A percentile compares a stretch with the other conserved stretches of the same genome.
Evolutionary conservation across 2,888 invertebrate genomes (phyloP).

Genomic region (Drosophila bunnanda): DNA sequence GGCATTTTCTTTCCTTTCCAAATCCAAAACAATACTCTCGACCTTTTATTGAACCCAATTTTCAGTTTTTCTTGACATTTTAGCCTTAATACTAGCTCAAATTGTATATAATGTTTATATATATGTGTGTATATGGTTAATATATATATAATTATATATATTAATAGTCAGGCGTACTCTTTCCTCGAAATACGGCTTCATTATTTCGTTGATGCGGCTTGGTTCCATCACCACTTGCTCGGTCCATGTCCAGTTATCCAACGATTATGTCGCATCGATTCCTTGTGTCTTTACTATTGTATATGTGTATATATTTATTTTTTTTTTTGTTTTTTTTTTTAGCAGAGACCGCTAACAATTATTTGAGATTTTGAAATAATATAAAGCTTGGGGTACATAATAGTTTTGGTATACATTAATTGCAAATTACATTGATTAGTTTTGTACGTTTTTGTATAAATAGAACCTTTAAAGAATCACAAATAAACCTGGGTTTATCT

Average conservation of each 20-base stretch:
- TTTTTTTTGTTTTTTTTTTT: background rate
- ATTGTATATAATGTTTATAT: slow-evolving; percentile 30
- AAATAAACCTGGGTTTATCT: background rate
- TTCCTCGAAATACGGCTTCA: slow-evolving; percentile 5
- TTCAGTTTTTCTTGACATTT: slow-evolving; percentile 28
- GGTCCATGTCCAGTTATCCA: slow-evolving; percentile 1
- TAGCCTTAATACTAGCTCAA: slow-evolving; percentile 39
- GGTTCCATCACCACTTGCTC: slow-evolving; percentile 27
- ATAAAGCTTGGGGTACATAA: background rate
- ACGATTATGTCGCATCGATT: slow-evolving; percentile 1
- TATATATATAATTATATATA: slow-evolving; percentile 24
- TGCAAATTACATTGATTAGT: background rate
- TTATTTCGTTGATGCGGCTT: slow-evolving; percentile 26
- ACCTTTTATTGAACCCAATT: slow-evolving; percentile 64
- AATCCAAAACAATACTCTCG: slow-evolving; percentile 57
- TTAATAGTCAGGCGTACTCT: slow-evolving; percentile 32
- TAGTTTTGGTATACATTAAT: background rate
- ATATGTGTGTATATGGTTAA: slow-evolving; percentile 13
- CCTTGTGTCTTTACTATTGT: slow-evolving; percentile 3
- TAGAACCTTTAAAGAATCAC: background rate
- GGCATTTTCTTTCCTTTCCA: slow-evolving; percentile 3
- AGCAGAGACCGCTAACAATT: slow-evolving; percentile 9
- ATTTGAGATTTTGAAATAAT: background rate
- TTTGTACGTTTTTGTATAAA: background rate
- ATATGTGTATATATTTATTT: background rate